Evolutionary conservation across 2,888 invertebrate species (phyloP), one percentile per base, ranked within the genome.

Genomic region (Drosophila falleni): DNA sequence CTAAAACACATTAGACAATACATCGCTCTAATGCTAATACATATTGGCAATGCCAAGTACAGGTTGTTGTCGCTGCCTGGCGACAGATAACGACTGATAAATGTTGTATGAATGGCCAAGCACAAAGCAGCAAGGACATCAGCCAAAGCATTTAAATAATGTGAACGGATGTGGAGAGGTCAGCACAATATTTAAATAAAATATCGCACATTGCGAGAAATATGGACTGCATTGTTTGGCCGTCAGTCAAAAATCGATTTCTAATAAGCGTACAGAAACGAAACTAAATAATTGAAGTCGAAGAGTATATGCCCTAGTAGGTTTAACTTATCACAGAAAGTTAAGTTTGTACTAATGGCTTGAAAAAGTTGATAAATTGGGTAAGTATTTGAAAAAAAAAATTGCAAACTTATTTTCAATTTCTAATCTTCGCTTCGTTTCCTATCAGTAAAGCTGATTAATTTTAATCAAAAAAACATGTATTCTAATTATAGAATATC

Each of bases 201-300:
- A 46, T 53, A 61, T 41, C 26, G 37, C 56, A 55, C 41, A 53
- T 39, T 59, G 46, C 63, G 19, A 31, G 51, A 46, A 39, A 49
- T 37, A 62, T 51, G 50, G 49, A 49, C 46, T 47, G 68, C 68
- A 74, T 42, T 59, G 56, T 62, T 68, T 67, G 72, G 53, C 54
- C 49, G 51, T 44, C 53, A 59, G 63, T 78, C 75, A 77, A 82
- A 82, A 72, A 85, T 85, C 74, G 86, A 85, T 85, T 80, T 77
- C 66, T 63, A 74, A 74, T 66, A 74, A 66, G 56, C 68, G 31
- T 35, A 35, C 50, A n/a, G 26, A 31, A 55, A 16, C 16, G 29
- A 8, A 16, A 41, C 37, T n/a, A 0, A 49, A n/a, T 19, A 3
- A 11, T 53, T 9, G 29, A 16, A 6, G 11, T 13, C 39, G 23